Conservation (phyloP, 23 tunicate species). For the Clavelina lepadiformis region DNA sequence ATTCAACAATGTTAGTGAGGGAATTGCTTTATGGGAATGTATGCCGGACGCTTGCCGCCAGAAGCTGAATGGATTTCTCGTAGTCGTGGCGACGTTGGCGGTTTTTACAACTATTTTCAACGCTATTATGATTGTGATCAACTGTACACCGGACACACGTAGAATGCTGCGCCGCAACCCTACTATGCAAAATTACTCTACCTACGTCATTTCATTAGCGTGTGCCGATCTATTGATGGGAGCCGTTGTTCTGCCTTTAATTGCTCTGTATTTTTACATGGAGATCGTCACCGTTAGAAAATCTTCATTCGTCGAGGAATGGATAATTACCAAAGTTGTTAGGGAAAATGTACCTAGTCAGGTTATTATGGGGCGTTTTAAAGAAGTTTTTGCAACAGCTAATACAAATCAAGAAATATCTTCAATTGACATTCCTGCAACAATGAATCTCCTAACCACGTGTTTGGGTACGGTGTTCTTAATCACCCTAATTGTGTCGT, state of each 20-base stretch:
- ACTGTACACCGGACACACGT: constrained; percentile 44
- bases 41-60: constrained; percentile 47
- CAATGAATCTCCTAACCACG: no score
- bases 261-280: background rate
- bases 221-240: constrained; percentile 74
- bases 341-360: no score
- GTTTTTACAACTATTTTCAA: constrained; percentile 53
- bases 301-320: no score
- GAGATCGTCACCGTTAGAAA: background rate
- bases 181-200: constrained; percentile 85
- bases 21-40: constrained; percentile 49
- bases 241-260: constrained; percentile 61
- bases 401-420: no score
- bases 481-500: constrained; percentile 46
- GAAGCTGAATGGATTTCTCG: constrained; percentile 19
- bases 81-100: constrained; percentile 27
- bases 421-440: no score
- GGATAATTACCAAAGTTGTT: no score
- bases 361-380: no score
- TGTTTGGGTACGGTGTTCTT: no score
- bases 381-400: no score
- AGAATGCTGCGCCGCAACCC: constrained; percentile 61
- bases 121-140: constrained; percentile 40
- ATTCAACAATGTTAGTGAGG: background rate
- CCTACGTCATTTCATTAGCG: constrained; percentile 77